Evolutionary conservation across 2,888 invertebrate species (phyloP).

Genomic region (Zaprionus lineosus): DNA sequence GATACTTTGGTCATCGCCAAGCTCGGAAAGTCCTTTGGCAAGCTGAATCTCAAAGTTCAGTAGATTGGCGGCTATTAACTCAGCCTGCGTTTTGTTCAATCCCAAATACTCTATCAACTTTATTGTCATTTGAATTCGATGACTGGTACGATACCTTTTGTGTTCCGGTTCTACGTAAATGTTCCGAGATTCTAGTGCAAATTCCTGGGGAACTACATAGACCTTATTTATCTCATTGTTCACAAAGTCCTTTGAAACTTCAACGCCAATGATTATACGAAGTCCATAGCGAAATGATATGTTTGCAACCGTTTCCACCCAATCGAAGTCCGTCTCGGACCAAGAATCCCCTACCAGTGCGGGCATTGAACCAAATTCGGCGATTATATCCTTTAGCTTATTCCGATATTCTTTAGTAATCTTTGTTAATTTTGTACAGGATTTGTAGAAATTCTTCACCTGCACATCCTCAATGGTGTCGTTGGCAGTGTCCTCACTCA

Average conservation of each 20-base stretch:
- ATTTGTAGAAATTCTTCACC: constrained; percentile 77
- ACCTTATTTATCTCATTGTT: constrained; percentile 56
- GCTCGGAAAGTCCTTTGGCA: constrained; percentile 68
- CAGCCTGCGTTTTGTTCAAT: no score
- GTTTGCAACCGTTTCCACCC: constrained; percentile 65
- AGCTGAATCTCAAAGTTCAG: constrained; percentile 76
- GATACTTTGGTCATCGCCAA: constrained; percentile 39
- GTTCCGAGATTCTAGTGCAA: constrained; percentile 49
- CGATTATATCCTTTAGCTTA: constrained; percentile 55
- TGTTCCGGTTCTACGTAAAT: constrained; percentile 49
- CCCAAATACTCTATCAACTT: no score
- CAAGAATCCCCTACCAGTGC: constrained; percentile 61
- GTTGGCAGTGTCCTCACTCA: constrained; percentile 12
- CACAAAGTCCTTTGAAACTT: constrained; percentile 56
- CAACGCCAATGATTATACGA: constrained; percentile 55
- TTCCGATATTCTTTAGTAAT: constrained; percentile 37
- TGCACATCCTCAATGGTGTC: constrained; percentile 68
- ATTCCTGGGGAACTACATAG: constrained; percentile 60
- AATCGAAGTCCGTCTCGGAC: constrained; percentile 71
- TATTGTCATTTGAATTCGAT: constrained; percentile 35
- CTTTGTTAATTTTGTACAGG: constrained; percentile 55
- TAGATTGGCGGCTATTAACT: no score
- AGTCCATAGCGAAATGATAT: constrained; percentile 62
- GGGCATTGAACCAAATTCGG: constrained; percentile 77
- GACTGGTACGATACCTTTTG: constrained; percentile 17